Percentiles rank a stretch among this genome's conserved stretches.
These are phyloP conservation scores for Drosophila niveifrons DNA, from an alignment of 2,888 invertebrate genomes.

Conservation along the genomic window DNA sequence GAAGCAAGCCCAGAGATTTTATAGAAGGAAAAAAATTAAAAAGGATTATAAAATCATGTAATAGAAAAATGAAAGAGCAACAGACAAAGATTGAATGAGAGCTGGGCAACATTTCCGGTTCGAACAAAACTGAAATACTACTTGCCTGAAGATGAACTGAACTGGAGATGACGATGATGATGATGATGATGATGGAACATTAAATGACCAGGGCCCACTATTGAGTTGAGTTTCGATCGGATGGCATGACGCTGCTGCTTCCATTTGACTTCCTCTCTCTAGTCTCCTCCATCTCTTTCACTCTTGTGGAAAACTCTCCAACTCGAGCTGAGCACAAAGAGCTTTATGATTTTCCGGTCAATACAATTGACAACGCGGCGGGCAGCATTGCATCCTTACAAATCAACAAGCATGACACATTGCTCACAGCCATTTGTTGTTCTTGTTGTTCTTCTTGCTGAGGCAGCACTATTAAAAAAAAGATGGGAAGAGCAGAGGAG, in stretches of 20 bases:
- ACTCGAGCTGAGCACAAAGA: constrained; percentile 59
- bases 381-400: constrained; percentile 72
- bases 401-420: constrained; percentile 83
- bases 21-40: constrained; percentile 32
- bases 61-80: constrained; percentile 66
- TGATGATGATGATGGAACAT: constrained; percentile 32
- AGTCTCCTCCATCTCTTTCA: not conserved
- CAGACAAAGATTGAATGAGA: constrained; percentile 65
- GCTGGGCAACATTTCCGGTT: constrained; percentile 73
- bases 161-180: constrained; percentile 12
- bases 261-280: constrained; percentile 53
- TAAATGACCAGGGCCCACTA: constrained; percentile 36
- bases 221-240: constrained; percentile 14
- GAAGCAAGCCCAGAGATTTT: constrained; percentile 57
- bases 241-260: constrained; percentile 61
- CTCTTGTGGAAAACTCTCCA: constrained; percentile 1
- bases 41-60: constrained; percentile 71
- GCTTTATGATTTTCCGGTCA: constrained; percentile 83
- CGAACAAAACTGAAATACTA: constrained; percentile 13
- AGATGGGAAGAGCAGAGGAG: not conserved
- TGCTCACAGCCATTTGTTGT: constrained; percentile 41
- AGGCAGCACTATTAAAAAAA: constrained; percentile 72
- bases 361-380: constrained; percentile 68
- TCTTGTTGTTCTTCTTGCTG: constrained; percentile 43
- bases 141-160: constrained; percentile 14